phyloP scores from a whole-genome alignment of 2,888 invertebrate genomes.

The Amphimallon solstitiale region DNA sequence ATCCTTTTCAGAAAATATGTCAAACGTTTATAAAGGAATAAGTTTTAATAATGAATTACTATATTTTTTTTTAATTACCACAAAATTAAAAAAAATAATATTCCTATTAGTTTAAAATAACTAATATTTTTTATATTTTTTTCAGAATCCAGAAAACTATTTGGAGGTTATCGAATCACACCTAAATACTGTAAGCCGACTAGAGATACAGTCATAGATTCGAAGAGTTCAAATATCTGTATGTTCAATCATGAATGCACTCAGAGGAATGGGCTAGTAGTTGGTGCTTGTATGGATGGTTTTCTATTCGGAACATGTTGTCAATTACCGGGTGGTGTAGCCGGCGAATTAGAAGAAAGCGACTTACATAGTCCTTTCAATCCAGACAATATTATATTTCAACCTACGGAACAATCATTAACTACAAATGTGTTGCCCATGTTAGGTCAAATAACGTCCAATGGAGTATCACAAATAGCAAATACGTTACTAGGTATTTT shows the following conservation, averaged over 20 bases:
- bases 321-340: constrained; percentile 70
- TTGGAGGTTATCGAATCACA: constrained; percentile 88
- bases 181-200: constrained; percentile 83
- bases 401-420: constrained; percentile 15
- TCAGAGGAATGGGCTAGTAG: constrained; percentile 81
- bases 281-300: constrained; percentile 92
- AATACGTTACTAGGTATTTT: constrained; percentile 63
- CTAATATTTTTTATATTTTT: constrained; percentile 43
- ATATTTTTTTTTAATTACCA: too few relatives aligned
- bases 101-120: too few relatives aligned
- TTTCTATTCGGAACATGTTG: constrained; percentile 94
- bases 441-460: constrained; percentile 66
- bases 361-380: constrained; percentile 46
- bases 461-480: constrained; percentile 69
- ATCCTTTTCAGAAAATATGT: too few relatives aligned
- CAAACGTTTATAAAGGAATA: too few relatives aligned
- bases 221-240: constrained; percentile 81
- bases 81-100: too few relatives aligned
- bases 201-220: constrained; percentile 69
- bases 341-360: constrained; percentile 55
- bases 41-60: background rate
- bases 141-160: constrained; percentile 74
- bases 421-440: constrained; percentile 50
- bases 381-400: constrained; percentile 47
- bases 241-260: constrained; percentile 94